These are phyloP conservation scores for Brachionus rotundiformis DNA, from an alignment of 1,140 invertebrate species.

Conservation along the genomic window DNA sequence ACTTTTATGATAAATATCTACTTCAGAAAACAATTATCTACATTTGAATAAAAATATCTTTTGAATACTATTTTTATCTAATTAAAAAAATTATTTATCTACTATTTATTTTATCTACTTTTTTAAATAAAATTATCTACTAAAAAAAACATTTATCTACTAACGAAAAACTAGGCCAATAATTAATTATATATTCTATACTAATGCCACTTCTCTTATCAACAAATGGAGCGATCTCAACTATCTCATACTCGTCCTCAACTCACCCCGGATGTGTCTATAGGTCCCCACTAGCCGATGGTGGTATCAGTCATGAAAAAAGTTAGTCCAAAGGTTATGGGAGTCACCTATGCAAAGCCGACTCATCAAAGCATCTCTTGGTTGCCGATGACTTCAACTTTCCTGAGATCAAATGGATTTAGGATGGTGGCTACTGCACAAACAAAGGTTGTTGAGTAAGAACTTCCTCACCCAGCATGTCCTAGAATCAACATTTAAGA, in stretches of 20 bases:
- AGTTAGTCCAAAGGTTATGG: background rate
- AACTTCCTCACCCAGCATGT: background rate
- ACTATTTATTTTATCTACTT: no score
- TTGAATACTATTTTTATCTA: no score
- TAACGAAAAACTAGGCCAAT: no score
- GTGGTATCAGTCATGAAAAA: background rate
- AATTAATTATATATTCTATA: no score
- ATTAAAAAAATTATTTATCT: no score
- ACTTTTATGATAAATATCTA: background rate
- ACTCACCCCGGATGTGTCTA: background rate
- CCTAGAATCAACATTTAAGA: conserved; percentile 5
- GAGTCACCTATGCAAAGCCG: background rate
- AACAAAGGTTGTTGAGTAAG: background rate
- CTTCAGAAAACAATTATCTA: no score
- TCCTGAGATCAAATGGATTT: background rate
- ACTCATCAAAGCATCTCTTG: background rate
- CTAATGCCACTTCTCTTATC: background rate
- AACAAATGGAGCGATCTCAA: background rate
- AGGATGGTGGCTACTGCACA: background rate
- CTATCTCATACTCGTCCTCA: background rate
- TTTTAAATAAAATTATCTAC: background rate
- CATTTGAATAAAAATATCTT: no score
- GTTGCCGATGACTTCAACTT: background rate
- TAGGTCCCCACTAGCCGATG: background rate
- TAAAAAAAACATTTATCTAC: no score